Base-by-base conservation (phyloP, 2,113 vertebrate genomes). In the Anguilla japonica region DNA sequence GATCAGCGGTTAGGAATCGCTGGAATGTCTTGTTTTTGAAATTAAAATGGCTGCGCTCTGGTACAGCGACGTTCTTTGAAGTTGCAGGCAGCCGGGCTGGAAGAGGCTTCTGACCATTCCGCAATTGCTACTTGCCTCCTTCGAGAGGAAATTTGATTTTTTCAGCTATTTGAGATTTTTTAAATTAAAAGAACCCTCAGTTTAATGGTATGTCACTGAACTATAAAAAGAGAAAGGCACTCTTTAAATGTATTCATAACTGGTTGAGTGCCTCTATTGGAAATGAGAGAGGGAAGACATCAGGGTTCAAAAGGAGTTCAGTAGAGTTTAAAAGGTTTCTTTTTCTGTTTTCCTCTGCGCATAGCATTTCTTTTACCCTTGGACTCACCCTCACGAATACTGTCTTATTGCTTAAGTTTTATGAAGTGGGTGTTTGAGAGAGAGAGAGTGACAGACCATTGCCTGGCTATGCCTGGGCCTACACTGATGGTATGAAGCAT, bases 181-280 rank as follows among this genome's bases (percentile, higher is more conserved):
- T 75, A 75, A 75, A 75, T 75, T 34, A 29, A 75, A 75, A 75
- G 71, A 75, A 75, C 71, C 71, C 71, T 26, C 9, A 75, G 71
- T n/a, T 75, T 75, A 75, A 75, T 75, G 71, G 71, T 75, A 75
- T 75, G 71, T 75, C 71, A 75, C 71, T 75, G 71, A 75, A 75
- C 71, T 75, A 75, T 75, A 75, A 75, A 75, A 75, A 75, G 71
- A 34, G 71, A 75, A 75, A 75, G 71, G n/a, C 71, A 75, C 71
- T 13, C 71, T 75, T 53, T 75, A 75, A 75, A 75, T 34, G 71
- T 75, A 75, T 75, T 75, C 71, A 75, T n/a, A 75, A 75, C 26
- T 34, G 71, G 71, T 29, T 75, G 71, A 75, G 71, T 75, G 71
- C 71, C n/a, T 75, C 71, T 75, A 13, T 29, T 75, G 71, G n/a